Conservation (phyloP, 2,888 invertebrate species). For the Halocaridina rubra region DNA sequence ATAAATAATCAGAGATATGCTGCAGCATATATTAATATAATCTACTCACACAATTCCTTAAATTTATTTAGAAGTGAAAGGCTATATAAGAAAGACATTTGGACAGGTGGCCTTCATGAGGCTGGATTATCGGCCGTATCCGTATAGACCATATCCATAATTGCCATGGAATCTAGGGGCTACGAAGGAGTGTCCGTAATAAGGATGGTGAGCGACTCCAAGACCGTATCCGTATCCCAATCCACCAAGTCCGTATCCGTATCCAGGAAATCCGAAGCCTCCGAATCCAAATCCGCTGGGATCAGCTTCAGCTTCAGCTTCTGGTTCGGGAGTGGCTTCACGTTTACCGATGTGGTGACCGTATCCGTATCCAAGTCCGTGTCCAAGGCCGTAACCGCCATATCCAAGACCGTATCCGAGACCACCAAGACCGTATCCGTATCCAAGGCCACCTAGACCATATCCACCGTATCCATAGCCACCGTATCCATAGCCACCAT, state of each 20-base stretch:
- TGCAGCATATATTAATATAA: too few species aligned
- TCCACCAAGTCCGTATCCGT: background rate
- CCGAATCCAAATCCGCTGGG: background rate
- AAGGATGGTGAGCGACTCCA: background rate
- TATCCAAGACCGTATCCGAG: background rate
- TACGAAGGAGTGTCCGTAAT: background rate
- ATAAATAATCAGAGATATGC: too few species aligned
- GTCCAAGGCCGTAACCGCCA: background rate
- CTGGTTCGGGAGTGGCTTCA: background rate
- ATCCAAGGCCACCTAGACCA: background rate
- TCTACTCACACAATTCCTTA: too few species aligned
- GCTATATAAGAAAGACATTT: too few species aligned
- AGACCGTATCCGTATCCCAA: background rate
- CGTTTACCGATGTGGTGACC: background rate
- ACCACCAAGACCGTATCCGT: background rate
- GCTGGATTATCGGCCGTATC: too few species aligned
- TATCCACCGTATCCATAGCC: background rate
- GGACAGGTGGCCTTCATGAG: too few species aligned
- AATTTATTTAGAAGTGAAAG: too few species aligned
- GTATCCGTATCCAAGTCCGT: background rate
- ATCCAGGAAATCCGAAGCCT: background rate
- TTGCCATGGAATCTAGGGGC: too few species aligned
- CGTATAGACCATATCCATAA: too few species aligned
- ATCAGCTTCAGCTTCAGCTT: background rate
- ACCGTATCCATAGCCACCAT: background rate